Evolutionary conservation across 2,113 vertebrate genomes (phyloP).

Genomic region (Coturnix japonica): DNA sequence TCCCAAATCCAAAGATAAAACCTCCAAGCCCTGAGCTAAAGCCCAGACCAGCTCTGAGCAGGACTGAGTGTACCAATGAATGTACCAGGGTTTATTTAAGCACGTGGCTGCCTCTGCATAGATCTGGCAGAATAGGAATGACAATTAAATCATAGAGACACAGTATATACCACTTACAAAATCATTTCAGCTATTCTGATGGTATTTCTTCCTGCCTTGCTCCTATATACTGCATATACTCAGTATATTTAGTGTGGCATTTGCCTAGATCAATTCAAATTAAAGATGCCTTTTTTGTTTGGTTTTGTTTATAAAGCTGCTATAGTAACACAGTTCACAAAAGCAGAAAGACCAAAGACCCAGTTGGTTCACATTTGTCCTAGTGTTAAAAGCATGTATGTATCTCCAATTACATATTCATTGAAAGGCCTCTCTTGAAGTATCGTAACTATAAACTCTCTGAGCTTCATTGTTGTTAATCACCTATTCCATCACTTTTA

Average conservation of each 20-base stretch:
- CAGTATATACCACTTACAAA: slow-evolving; percentile 19
- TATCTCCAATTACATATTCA: slow-evolving; percentile 13
- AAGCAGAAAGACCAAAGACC: slow-evolving; percentile 35
- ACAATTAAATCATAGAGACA: background rate
- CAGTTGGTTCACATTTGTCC: background rate
- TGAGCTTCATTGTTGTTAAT: background rate
- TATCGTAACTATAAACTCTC: background rate
- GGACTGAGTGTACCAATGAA: background rate
- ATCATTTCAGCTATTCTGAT: slow-evolving; percentile 42
- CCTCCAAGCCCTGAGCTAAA: background rate
- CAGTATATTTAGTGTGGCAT: slow-evolving; percentile 17
- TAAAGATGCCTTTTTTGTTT: background rate
- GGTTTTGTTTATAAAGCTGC: background rate
- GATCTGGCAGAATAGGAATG: background rate
- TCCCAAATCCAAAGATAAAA: background rate
- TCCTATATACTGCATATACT: background rate
- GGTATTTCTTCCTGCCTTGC: slow-evolving; percentile 8
- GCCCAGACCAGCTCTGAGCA: background rate
- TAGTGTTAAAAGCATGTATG: background rate
- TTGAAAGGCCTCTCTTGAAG: slow-evolving; percentile 17
- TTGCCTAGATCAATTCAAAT: slow-evolving; percentile 27
- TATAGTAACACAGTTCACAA: background rate
- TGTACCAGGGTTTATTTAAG: background rate
- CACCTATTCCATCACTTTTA: background rate
- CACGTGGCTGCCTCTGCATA: background rate